Evolutionary conservation across 2,113 vertebrate genomes (phyloP), one percentile per base, ranked within the genome.

Genomic region (Epinephelus lanceolatus): DNA sequence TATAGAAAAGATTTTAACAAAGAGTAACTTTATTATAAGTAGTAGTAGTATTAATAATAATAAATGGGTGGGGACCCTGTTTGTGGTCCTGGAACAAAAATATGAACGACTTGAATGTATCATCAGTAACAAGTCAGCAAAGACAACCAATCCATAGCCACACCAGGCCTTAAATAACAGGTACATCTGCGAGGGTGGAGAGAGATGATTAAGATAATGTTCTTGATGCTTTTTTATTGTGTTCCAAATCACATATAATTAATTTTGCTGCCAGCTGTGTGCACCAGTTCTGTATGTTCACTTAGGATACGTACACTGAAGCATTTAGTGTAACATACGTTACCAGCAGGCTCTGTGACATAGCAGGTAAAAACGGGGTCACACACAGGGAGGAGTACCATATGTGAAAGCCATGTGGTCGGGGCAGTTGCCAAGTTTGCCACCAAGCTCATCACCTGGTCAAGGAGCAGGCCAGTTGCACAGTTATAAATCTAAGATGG

Each of bases 381-480:
- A 81, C 74, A 71, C 67, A 77, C 57, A 19, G 7, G 19, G n/a
- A 61, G 68, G 19, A 66, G 68, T 13, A 23, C 63, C 63, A 78
- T 76, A 84, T 89, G 73, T 77, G 27, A 62, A 60, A 59, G 60
- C 61, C 81, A 87, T 78, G 65, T 87, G 84, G 42, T 37, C 4
- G 18, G 75, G 47, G 51, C 7, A 21, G 21, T 18, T 37, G 55
- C 63, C 75, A 80, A 56, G 27, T n/a, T 47, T 66, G 8, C 47
- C 45, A 67, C n/a, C 13, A 21, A 80, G 59, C 51, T 61, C n/a
- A 5, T 79, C 63, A 80, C 55, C 60, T 1, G 25, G 45, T 76
- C 52, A 73, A 33, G 6, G 45, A 49, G 42, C 23, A 76, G 30
- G 47, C 25, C 57, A 12, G 27, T 60, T 60, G 49, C 59, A 71